phyloP scores from a whole-genome alignment of 1,140 invertebrate genomes.

The Pogonognathellus flavescens region DNA sequence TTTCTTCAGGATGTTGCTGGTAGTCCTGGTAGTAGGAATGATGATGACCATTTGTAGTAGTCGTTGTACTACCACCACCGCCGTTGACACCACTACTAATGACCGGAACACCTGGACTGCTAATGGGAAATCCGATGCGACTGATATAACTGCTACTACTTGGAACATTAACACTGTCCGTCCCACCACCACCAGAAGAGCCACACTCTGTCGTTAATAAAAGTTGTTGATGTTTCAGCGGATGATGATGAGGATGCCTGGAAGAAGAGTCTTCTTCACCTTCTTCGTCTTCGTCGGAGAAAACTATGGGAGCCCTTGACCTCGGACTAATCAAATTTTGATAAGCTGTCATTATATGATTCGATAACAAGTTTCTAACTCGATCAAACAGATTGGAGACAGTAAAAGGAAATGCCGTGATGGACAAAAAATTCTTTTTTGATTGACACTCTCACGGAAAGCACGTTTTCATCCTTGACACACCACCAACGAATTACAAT shows the following conservation, averaged over 20 bases:
- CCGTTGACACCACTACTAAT: slow-evolving; percentile 24
- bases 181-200: too few species aligned
- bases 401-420: slow-evolving; percentile 4
- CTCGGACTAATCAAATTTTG: slow-evolving; percentile 66
- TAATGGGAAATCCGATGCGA: slow-evolving; percentile 19
- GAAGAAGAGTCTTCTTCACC: slow-evolving; percentile 45
- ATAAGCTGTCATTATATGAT: slow-evolving; percentile 52
- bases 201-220: too few species aligned
- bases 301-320: slow-evolving; percentile 65
- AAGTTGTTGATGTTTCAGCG: not conserved
- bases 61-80: not conserved
- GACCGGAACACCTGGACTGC: slow-evolving; percentile 22
- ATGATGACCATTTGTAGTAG: slow-evolving; percentile 11
- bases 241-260: not conserved
- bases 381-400: not conserved
- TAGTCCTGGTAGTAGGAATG: not conserved
- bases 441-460: not conserved
- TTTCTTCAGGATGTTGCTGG: not conserved
- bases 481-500: not conserved
- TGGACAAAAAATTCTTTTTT: not conserved
- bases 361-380: not conserved
- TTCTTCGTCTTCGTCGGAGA: slow-evolving; percentile 57
- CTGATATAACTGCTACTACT: not conserved
- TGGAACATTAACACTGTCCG: too few species aligned
- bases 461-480: too few species aligned